A percentile compares a stretch with the other conserved stretches of the same genome.
Conservation (phyloP, 1,140 invertebrate genomes). For the Drosophila dunni region DNA sequence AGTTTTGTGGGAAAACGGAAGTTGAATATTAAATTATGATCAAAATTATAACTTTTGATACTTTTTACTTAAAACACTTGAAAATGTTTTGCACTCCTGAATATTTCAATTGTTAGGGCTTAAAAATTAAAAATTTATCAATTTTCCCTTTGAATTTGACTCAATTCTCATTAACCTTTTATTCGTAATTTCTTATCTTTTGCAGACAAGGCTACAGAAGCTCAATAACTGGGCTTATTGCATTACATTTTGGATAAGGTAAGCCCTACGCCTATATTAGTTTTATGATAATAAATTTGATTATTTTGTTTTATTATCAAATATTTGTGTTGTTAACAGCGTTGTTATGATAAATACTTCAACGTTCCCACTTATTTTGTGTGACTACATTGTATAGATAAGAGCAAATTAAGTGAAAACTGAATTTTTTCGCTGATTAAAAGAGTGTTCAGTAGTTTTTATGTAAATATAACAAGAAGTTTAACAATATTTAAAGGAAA, state of each 20-base stretch:
- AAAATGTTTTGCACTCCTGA: no score
- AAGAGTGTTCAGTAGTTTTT: no score
- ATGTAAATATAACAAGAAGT: no score
- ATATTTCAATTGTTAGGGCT: no score
- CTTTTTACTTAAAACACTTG: no score
- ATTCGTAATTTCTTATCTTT: constrained; percentile 4
- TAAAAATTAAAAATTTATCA: neutral
- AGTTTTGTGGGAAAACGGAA: neutral
- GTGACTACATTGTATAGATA: constrained; percentile 1
- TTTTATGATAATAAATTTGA: neutral
- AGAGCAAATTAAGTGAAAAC: neutral
- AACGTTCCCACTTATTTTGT: neutral
- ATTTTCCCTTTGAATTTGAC: neutral
- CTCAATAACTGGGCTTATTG: constrained; percentile 13
- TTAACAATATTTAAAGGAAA: no score
- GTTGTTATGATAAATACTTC: neutral
- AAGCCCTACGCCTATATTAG: neutral
- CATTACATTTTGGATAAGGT: constrained; percentile 35
- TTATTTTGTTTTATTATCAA: constrained; percentile 2
- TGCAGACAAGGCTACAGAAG: constrained; percentile 30
- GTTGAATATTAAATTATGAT: no score
- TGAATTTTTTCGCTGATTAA: neutral
- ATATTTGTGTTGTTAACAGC: neutral
- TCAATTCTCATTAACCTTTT: neutral
- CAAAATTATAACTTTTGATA: no score